Conservation (phyloP, 2,888 invertebrate species). For the Lepeophtheirus nordmannii region DNA sequence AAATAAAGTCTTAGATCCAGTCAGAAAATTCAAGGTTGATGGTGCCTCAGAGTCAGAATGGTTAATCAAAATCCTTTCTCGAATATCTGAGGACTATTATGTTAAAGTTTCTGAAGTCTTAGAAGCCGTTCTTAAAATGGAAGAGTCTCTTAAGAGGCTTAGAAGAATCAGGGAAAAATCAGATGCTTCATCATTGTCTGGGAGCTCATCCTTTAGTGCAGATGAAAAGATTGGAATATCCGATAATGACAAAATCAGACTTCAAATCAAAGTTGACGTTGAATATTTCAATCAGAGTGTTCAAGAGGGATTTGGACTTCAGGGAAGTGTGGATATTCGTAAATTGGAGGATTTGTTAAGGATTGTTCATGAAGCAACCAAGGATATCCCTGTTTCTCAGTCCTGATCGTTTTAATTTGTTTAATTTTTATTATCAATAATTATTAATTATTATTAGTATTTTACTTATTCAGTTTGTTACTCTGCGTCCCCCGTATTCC, state of each 20-base stretch:
- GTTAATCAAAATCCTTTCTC: constrained; percentile 26
- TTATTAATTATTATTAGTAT: background rate
- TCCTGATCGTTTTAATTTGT: background rate
- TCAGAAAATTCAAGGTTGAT: constrained; percentile 43
- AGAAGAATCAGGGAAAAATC: constrained; percentile 60
- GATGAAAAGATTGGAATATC: constrained; percentile 35
- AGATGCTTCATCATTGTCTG: constrained; percentile 28
- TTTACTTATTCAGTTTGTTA: no score
- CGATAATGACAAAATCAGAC: constrained; percentile 85
- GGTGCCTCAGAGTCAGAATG: constrained; percentile 32
- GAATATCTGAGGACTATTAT: constrained; percentile 39
- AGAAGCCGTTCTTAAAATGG: constrained; percentile 82
- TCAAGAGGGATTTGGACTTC: background rate
- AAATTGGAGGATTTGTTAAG: background rate
- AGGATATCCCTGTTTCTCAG: background rate
- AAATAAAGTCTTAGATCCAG: constrained; percentile 46
- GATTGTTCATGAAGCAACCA: background rate
- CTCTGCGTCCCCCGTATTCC: no score
- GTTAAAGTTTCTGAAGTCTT: constrained; percentile 63
- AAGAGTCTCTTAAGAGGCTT: constrained; percentile 75
- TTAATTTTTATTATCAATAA: background rate
- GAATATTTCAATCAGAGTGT: constrained; percentile 22
- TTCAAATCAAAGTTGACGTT: constrained; percentile 75
- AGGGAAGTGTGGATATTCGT: background rate
- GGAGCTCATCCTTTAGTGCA: no score